Evolutionary conservation across 1,140 invertebrate genomes (phyloP).

Genomic region (Lethocerus indicus): DNA sequence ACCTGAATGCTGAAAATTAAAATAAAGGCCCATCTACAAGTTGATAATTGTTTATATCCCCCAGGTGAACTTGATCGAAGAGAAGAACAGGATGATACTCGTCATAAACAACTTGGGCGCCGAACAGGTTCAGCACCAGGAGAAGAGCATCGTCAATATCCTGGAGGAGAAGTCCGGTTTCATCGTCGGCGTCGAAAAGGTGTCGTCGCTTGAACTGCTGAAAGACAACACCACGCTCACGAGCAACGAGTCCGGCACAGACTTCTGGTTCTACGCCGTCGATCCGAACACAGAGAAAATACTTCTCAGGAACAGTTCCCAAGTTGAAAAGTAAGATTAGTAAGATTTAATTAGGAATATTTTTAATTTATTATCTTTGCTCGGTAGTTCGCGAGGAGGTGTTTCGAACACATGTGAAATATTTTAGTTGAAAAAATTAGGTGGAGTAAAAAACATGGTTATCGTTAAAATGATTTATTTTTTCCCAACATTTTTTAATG

Average conservation of each 20-base stretch:
- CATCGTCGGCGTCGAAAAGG: conserved; percentile 58
- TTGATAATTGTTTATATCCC: too few relatives aligned
- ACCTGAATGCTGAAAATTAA: too few relatives aligned
- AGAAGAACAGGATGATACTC: conserved; percentile 55
- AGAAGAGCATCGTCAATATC: conserved; percentile 42
- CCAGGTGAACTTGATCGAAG: conserved; percentile 43
- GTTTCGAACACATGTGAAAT: too few relatives aligned
- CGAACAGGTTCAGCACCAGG: conserved; percentile 44
- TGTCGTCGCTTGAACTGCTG: conserved; percentile 46
- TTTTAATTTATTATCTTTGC: too few relatives aligned
- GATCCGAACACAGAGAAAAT: conserved; percentile 63
- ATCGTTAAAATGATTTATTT: too few relatives aligned
- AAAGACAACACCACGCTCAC: conserved; percentile 52
- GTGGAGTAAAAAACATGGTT: too few relatives aligned
- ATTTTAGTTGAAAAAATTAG: too few relatives aligned
- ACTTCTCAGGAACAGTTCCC: conserved; percentile 46
- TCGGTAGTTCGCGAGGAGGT: too few relatives aligned
- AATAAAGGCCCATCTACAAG: too few relatives aligned
- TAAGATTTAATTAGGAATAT: too few relatives aligned
- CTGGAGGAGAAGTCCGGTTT: conserved; percentile 56
- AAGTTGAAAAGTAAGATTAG: conserved; percentile 44
- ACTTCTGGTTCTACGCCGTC: conserved; percentile 72
- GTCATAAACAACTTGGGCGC: conserved; percentile 56
- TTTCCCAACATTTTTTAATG: too few relatives aligned
- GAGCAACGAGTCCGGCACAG: conserved; percentile 53